Percentiles rank a stretch among this genome's conserved stretches.
Evolutionary conservation across 1,140 invertebrate species (phyloP).

Genomic region (Zophobas atratus): DNA sequence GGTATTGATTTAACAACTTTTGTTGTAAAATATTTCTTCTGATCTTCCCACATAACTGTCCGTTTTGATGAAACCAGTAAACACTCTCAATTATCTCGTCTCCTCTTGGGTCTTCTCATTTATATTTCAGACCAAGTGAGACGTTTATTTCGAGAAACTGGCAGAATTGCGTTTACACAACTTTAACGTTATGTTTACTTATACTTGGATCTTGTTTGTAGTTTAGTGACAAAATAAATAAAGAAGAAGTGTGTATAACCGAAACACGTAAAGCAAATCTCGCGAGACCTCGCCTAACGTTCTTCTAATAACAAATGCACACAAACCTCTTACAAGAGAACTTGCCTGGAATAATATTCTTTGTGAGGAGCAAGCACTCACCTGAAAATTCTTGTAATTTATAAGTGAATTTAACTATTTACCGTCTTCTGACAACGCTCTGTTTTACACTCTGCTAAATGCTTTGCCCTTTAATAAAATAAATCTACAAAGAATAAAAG

Average conservation of each 20-base stretch:
- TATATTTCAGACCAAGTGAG: constrained; percentile 40
- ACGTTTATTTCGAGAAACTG: constrained; percentile 44
- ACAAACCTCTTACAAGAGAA: constrained; percentile 31
- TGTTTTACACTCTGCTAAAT: not conserved
- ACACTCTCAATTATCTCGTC: constrained; percentile 24
- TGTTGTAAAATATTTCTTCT: not conserved
- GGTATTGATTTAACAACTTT: not conserved
- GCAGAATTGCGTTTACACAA: constrained; percentile 44
- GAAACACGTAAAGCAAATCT: constrained; percentile 49
- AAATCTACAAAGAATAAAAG: too few relatives aligned
- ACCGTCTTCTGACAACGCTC: constrained; percentile 1
- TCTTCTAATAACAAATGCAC: constrained; percentile 46
- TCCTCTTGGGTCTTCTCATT: constrained; percentile 40
- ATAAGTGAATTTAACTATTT: constrained; percentile 37
- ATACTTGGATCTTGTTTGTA: constrained; percentile 50
- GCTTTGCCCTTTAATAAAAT: not conserved
- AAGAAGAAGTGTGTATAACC: constrained; percentile 49
- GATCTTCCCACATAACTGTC: not conserved
- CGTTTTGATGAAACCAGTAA: constrained; percentile 25
- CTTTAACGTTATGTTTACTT: constrained; percentile 48
- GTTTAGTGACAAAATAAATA: constrained; percentile 50
- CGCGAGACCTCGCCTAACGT: constrained; percentile 35
- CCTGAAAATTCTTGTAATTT: constrained; percentile 38
- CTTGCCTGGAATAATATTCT: constrained; percentile 40
- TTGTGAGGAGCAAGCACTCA: constrained; percentile 21